Evolutionary conservation across 2,888 invertebrate species (phyloP), one percentile per base, ranked within the genome.

Genomic region (Anodontia alba): DNA sequence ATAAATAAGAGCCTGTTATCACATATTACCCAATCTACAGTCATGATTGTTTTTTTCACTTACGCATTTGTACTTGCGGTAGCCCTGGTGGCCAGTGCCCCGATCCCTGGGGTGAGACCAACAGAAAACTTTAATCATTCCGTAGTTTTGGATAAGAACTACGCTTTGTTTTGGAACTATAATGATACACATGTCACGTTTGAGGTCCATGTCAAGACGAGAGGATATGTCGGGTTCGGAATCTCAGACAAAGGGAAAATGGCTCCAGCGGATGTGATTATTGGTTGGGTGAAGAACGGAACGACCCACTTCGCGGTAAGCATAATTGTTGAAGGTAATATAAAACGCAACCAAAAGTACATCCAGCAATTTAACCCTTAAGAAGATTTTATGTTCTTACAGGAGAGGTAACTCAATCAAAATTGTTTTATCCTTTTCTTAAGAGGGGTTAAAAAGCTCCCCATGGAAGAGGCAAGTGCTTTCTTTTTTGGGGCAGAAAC

Each of bases 221-320:
- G 62, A 91, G 98, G 98, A 89, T 98, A 97, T 94, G 96, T 98
- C 87, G 97, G 97, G 62, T 96, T 98, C 91, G 98, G 98, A 81
- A 97, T 98, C 95, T 97, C 97, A 88, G 96, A 96, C 77, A 97
- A 96, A 93, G 97, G 97, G 86, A 96, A 96, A 88, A 96, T 97
- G 96, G 96, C 96, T 92, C 97, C 97, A 70, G 96, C 97, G 81
- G 98, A 98, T 96, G 96, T 98, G 95, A 96, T 98, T 89, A 96
- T 98, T 93, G 97, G 97, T 81, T 98, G 98, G 98, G 97, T 98
- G 8, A 81, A 87, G 26, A 78, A 90, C 62, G 88, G 88, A n/a
- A 69, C 73, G 57, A 71, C 83, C 5, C 80, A 87, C 54, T 87
- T 90, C 62, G 70, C 80, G 83, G 88, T 89, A 74, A 57, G 62